Percentiles rank a stretch among this genome's conserved stretches.
Conservation (phyloP, 1,140 invertebrate species). For the Trialeurodes vaporariorum region DNA sequence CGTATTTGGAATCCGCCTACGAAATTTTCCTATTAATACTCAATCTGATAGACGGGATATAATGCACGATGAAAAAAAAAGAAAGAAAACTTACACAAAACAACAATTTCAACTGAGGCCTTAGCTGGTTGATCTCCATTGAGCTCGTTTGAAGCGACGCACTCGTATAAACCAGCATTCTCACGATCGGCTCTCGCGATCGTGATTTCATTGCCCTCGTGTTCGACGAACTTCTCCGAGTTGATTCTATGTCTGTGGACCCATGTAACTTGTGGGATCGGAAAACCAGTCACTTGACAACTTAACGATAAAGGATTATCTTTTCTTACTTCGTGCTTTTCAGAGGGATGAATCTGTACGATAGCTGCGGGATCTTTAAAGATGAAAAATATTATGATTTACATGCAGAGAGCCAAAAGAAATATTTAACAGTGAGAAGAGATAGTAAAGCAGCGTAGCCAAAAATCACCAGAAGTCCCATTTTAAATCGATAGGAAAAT, state of each 20-base stretch:
- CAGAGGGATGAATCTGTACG: not conserved
- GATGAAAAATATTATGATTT: not conserved
- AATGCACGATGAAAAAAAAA: too few species aligned
- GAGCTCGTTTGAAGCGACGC: not conserved
- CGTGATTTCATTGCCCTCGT: not conserved
- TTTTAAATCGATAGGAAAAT: too few species aligned
- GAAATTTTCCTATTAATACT: not conserved
- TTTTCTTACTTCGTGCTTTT: not conserved
- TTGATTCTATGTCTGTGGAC: not conserved
- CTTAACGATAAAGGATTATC: not conserved
- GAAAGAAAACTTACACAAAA: not conserved
- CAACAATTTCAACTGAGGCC: not conserved
- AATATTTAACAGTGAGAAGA: not conserved
- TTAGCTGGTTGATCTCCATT: not conserved
- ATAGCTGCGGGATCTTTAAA: not conserved
- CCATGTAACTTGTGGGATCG: not conserved
- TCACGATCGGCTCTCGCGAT: not conserved
- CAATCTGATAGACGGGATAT: too few species aligned
- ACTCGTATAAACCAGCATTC: not conserved
- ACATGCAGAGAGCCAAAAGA: not conserved
- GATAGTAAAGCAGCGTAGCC: too few species aligned
- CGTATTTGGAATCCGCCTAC: too few species aligned
- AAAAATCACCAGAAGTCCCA: too few species aligned
- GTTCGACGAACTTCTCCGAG: not conserved
- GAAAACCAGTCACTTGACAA: not conserved